Conservation (phyloP, 2,888 invertebrate genomes). For the Ceriagrion tenellum region DNA sequence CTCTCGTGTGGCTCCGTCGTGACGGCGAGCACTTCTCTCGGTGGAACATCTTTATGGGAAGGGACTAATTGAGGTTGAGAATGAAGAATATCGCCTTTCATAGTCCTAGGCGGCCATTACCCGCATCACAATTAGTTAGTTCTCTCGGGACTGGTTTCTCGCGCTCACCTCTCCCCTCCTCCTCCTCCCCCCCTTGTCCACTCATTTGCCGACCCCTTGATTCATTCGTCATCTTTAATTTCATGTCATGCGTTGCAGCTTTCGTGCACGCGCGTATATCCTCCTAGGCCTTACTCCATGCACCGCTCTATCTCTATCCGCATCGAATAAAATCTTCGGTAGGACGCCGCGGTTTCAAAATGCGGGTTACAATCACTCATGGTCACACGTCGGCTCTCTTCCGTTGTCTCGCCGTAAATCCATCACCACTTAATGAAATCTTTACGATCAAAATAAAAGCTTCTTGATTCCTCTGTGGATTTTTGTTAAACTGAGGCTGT, state of each 20-base stretch:
- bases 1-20: background rate
- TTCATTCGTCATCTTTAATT: background rate
- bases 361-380: too few species aligned
- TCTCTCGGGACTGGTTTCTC: background rate
- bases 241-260: background rate
- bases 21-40: background rate
- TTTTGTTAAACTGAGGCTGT: too few species aligned
- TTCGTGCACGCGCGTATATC: background rate
- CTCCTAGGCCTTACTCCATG: background rate
- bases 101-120: slow-evolving; percentile 24
- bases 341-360: too few species aligned
- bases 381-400: too few species aligned
- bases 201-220: background rate
- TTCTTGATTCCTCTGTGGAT: too few species aligned
- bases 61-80: background rate
- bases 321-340: background rate
- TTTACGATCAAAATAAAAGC: too few species aligned
- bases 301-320: background rate
- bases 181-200: background rate
- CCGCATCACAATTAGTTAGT: background rate
- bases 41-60: background rate
- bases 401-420: too few species aligned
- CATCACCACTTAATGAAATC: too few species aligned
- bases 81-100: slow-evolving; percentile 28
- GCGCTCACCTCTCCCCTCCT: background rate